Base-by-base conservation (phyloP, 2,113 vertebrate species). In the Catharus fuscescens region DNA sequence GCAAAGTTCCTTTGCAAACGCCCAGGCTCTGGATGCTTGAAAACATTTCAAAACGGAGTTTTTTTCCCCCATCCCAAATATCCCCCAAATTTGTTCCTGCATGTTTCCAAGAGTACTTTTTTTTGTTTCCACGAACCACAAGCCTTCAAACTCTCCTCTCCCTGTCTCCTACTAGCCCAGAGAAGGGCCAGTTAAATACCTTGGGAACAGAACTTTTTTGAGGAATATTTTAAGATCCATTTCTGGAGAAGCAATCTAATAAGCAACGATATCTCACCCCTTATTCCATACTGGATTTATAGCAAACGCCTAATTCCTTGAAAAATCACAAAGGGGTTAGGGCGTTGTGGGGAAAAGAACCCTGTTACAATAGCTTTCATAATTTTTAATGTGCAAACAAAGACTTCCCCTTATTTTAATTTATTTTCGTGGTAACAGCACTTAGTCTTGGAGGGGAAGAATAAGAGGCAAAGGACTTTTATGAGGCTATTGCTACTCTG, bases 281-380 rank as follows among this genome's bases (percentile, higher is more conserved):
- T 60, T 48, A 26, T 7, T 8, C 66, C 31, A 53, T 21, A 12
- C 14, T 6, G 28, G 34, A 54, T 77, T 92, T 71, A 3, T 7
- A 73, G 77, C 28, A 31, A 48, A 9, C 1, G 3, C 20, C 36
- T 31, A 79, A 38, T 19, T 47, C 36, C 31, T 15, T 45, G 31
- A 77, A 82, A 89, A 73, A 79, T 28, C 38, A 34, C 45, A 53
- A 62, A 8, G 21, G 18, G 21, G 4, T 2, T 18, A 52, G 5
- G 4, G 11, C 24, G 5, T 2, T 3, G 0, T 3, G 10, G 13
- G 15, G 4, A 47, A 18, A 67, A 80, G 80, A 92, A 3, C 21
- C 15, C 28, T 52, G 4, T 60, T 62, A 54, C 8, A 53, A 23
- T 9, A 11, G 28, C 29, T 76, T 48, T 24, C 29, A 32, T 25